A percentile compares a stretch with the other conserved stretches of the same genome.
Evolutionary conservation across 2,797 vertebrate genomes (phyloP).

Genomic region (Sardinella longiceps): DNA sequence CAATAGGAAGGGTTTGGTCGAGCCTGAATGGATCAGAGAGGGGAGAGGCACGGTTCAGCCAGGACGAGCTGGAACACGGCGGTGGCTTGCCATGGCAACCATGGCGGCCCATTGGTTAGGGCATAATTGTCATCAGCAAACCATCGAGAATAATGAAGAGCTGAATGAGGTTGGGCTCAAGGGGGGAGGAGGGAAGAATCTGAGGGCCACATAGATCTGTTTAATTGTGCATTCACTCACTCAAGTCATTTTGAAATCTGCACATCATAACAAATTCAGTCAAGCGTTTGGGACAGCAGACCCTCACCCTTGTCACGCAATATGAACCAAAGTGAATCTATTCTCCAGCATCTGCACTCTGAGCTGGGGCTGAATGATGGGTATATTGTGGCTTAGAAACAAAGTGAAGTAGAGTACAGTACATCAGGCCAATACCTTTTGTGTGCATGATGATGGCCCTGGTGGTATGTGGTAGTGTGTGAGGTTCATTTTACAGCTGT

Average conservation of each 20-base stretch:
- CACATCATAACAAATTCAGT: neutral
- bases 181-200: neutral
- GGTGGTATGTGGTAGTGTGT: too few relatives aligned
- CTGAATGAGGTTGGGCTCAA: neutral
- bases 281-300: too few relatives aligned
- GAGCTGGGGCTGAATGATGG: too few relatives aligned
- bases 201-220: neutral
- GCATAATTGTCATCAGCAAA: neutral
- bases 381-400: too few relatives aligned
- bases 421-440: too few relatives aligned
- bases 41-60: constrained; percentile 27
- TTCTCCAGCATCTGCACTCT: too few relatives aligned
- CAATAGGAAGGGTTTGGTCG: constrained; percentile 36
- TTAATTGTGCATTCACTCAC: neutral
- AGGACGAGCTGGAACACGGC: constrained; percentile 45
- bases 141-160: neutral
- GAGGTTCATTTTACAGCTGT: too few relatives aligned
- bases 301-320: neutral
- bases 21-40: constrained; percentile 48
- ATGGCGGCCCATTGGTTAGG: neutral
- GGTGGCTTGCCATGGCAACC: constrained; percentile 33
- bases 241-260: neutral
- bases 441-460: too few relatives aligned
- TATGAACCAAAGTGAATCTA: neutral
- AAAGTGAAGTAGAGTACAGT: too few relatives aligned